Evolutionary conservation across 1,140 invertebrate species (phyloP).

Genomic region (Drosophila tristis): DNA sequence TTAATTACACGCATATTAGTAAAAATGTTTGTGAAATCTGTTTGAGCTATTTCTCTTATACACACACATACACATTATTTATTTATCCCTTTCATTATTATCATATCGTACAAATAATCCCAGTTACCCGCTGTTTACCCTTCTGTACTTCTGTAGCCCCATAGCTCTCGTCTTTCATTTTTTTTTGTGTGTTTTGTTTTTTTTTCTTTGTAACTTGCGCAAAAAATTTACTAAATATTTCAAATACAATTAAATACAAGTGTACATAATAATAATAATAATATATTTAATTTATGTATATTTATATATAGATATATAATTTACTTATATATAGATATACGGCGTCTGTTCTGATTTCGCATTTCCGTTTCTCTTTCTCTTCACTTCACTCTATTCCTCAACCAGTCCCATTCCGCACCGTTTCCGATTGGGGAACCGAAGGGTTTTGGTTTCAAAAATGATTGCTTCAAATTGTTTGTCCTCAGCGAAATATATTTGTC

Average conservation of each 20-base stretch:
- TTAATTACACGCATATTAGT: conserved; percentile 60
- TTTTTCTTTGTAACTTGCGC: conserved; percentile 68
- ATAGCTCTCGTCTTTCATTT: conserved; percentile 45
- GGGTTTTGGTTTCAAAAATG: conserved; percentile 79
- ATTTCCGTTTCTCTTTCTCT: conserved; percentile 27
- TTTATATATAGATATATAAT: conserved; percentile 73
- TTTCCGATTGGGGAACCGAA: conserved; percentile 23
- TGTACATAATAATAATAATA: conserved; percentile 72
- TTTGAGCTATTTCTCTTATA: conserved; percentile 71
- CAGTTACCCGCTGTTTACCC: conserved; percentile 71
- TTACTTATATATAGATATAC: conserved; percentile 78
- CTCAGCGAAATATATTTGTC: conserved; percentile 84
- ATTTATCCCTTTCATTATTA: conserved; percentile 63
- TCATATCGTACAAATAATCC: conserved; percentile 69
- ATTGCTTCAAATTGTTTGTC: conserved; percentile 83
- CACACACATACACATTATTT: conserved; percentile 73
- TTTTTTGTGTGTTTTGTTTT: conserved; percentile 34
- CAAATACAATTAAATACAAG: conserved; percentile 83
- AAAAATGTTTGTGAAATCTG: conserved; percentile 57
- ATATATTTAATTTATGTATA: conserved; percentile 80
- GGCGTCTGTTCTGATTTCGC: conserved; percentile 39
- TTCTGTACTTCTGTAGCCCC: conserved; percentile 48
- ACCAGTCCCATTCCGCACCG: not conserved
- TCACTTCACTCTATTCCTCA: conserved; percentile 10
- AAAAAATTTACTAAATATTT: conserved; percentile 84